Conservation (phyloP, 2,888 invertebrate genomes). For the Gisinianus flammeolus region DNA sequence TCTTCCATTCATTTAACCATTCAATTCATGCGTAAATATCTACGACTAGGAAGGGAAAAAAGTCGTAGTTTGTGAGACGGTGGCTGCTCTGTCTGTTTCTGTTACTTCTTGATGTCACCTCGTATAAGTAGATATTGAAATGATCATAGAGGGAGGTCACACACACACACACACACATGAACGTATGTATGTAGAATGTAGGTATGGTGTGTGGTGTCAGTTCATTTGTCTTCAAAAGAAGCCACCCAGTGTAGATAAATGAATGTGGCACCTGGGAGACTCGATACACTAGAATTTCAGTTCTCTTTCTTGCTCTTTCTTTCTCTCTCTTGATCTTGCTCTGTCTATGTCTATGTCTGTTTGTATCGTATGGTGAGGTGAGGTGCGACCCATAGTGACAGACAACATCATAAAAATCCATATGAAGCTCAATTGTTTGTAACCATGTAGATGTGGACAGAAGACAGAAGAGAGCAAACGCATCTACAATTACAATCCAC, state of each 20-base stretch:
- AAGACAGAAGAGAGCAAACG: not conserved
- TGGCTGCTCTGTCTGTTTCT: not conserved
- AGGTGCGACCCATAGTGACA: slow-evolving; percentile 47
- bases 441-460: not conserved
- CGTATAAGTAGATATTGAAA: not conserved
- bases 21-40: slow-evolving; percentile 4
- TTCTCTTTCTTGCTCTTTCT: not conserved
- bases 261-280: slow-evolving; percentile 8
- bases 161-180: not conserved
- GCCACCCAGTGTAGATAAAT: slow-evolving; percentile 46
- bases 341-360: not conserved
- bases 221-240: slow-evolving; percentile 46
- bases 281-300: not conserved
- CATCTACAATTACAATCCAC: not conserved
- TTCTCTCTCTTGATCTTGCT: not conserved
- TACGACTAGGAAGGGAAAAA: not conserved
- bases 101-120: not conserved
- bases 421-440: slow-evolving; percentile 31
- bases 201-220: slow-evolving; percentile 35
- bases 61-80: no score
- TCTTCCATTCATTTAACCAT: slow-evolving; percentile 3
- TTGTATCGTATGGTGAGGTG: slow-evolving; percentile 9
- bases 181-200: not conserved
- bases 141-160: not conserved
- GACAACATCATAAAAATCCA: slow-evolving; percentile 43